Evolutionary conservation across 2,888 invertebrate species (phyloP), one percentile per base, ranked within the genome.

Genomic region (Unio delphinus): DNA sequence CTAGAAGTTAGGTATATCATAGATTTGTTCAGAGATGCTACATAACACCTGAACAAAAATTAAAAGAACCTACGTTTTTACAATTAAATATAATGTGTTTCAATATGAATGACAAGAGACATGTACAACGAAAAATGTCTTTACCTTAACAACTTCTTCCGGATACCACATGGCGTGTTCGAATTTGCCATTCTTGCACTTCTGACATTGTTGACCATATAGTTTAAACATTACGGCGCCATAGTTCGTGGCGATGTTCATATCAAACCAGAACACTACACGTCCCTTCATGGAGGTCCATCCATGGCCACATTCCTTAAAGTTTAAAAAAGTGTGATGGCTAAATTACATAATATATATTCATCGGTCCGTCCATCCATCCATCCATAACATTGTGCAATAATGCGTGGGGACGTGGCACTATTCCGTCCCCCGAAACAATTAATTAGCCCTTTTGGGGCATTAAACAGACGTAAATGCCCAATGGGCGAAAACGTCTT

Each of bases 251-350:
- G 78, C 80, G 63, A 80, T 82, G 75, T 87, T 86, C 64, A 90
- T 79, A 64, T 87, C 85, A 76, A 89, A 90, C 90, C 90, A 91
- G 77, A 91, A 91, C 7, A 89, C 86, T 0, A 91, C 90, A n/a
- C 90, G 83, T 0, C 91, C 91, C 77, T 91, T 91, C 91, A 91
- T 91, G 6, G 90, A 90, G 4, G 91, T 91, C 91, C 91, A 91
- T 3, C 90, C 91, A 74, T 91, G 90, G 28, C 90, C 90, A 71
- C 91, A 91, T 56, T 89, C 85, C 90, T 90, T 72, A 1, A 82
- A 74, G 66, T 23, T 20, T 15, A 15, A 45, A 15, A 45, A 45
- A 45, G 15, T 45, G 15, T 45, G 45, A 45, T 45, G 45, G 26
- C 26, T 23, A 58, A 17, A 18, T 23, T 58, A n/a, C n/a, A 23